Conservation (phyloP, 2,113 vertebrate genomes). For the Sapajus apella region DNA sequence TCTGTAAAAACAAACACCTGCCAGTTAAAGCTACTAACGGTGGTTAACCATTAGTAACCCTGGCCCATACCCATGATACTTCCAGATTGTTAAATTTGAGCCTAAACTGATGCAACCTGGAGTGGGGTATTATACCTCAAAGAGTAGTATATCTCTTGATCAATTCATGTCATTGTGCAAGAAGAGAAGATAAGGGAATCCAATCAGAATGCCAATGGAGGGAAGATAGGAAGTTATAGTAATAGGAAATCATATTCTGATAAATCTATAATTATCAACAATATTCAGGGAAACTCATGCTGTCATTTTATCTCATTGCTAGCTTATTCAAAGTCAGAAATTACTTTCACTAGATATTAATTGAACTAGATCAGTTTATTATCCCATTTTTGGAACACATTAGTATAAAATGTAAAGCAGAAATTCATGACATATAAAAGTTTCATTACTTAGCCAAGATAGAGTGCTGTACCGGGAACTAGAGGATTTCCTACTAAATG, state of each 20-base stretch:
- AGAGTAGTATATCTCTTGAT: neutral
- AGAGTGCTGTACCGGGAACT: neutral
- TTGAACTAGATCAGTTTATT: neutral
- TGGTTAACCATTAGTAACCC: slow-evolving; percentile 37
- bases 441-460: neutral
- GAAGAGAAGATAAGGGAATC: neutral
- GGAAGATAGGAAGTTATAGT: neutral
- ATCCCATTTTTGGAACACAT: neutral
- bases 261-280: neutral
- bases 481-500: neutral
- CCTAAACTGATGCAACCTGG: neutral
- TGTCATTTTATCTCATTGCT: neutral
- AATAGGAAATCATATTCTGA: neutral
- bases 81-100: neutral
- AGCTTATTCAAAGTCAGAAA: neutral
- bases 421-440: neutral
- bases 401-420: neutral
- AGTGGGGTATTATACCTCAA: neutral
- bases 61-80: neutral
- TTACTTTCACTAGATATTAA: slow-evolving; percentile 7
- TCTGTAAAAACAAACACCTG: slow-evolving; percentile 63
- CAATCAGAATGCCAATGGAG: neutral
- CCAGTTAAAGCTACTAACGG: neutral
- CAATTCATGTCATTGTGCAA: neutral
- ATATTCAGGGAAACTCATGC: neutral